phyloP scores from a whole-genome alignment of 2,888 invertebrate species.

The Gonocerus acuteangulatus region DNA sequence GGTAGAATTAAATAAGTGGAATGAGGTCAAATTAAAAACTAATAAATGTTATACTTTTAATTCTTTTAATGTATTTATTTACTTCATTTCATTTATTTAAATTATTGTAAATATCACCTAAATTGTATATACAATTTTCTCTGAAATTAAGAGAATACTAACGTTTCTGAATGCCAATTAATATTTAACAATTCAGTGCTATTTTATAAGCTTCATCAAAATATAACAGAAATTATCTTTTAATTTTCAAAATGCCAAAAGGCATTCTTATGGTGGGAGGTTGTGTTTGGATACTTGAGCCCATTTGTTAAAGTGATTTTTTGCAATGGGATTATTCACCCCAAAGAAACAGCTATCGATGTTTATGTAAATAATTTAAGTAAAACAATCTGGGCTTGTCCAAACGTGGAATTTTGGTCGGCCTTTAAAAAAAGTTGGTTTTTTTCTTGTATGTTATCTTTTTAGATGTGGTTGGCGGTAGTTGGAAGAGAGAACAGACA shows the following conservation, averaged over 20 bases:
- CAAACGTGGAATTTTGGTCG: neutral
- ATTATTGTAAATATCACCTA: slow-evolving; percentile 4
- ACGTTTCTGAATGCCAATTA: slow-evolving; percentile 19
- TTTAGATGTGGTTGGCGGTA: slow-evolving; percentile 37
- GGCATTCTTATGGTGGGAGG: neutral
- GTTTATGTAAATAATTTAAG: no score
- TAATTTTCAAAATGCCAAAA: neutral
- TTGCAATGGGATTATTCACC: no score
- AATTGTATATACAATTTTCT: slow-evolving; percentile 11
- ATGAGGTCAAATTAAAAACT: no score
- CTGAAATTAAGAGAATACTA: slow-evolving; percentile 9
- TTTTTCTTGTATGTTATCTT: slow-evolving; percentile 29
- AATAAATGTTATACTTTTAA: no score
- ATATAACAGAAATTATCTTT: neutral
- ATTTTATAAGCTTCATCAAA: neutral
- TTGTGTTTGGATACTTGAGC: no score
- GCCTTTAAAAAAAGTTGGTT: neutral
- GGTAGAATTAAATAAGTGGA: slow-evolving; percentile 2
- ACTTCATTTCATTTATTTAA: slow-evolving; percentile 1
- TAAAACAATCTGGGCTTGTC: slow-evolving; percentile 1
- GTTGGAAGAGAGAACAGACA: slow-evolving; percentile 25
- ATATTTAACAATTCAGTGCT: slow-evolving; percentile 14
- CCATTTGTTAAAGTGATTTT: no score
- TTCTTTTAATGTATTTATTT: neutral
- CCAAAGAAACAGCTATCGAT: no score